These are phyloP conservation scores for Drosophila paulistorum DNA, from an alignment of 1,140 invertebrate genomes.

Conservation along the genomic window DNA sequence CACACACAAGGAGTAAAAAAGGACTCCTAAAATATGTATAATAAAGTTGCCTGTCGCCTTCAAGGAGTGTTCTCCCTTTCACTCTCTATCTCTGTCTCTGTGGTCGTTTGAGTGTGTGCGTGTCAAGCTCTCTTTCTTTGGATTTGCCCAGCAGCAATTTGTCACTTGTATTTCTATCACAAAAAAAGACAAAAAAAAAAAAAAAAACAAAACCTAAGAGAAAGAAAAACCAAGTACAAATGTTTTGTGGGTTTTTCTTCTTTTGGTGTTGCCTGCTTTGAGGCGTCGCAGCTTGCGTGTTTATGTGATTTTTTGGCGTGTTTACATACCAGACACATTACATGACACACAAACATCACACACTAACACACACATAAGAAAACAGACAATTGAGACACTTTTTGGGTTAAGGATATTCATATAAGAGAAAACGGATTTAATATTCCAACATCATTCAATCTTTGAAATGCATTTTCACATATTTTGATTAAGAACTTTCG, in stretches of 20 bases:
- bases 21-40: conserved; percentile 54
- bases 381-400: not conserved
- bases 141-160: conserved; percentile 68
- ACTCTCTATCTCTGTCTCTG: conserved; percentile 15
- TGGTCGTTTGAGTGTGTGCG: conserved; percentile 39
- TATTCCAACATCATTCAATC: not conserved
- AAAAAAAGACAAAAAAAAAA: conserved; percentile 11
- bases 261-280: conserved; percentile 43
- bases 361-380: not conserved
- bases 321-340: conserved; percentile 36
- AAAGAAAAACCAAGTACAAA: conserved; percentile 42
- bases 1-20: conserved; percentile 18
- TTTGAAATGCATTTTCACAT: conserved; percentile 10
- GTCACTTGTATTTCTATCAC: conserved; percentile 66
- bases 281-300: conserved; percentile 52
- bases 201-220: not conserved
- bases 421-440: not conserved
- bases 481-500: not conserved
- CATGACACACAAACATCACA: conserved; percentile 30
- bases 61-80: conserved; percentile 12
- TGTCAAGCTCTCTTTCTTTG: conserved; percentile 45
- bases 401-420: not conserved
- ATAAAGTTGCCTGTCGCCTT: conserved; percentile 55
- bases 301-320: conserved; percentile 45
- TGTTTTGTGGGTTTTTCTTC: conserved; percentile 42